phyloP scores from a whole-genome alignment of 2,797 vertebrate genomes.

The Eidolon dupreanum region DNA sequence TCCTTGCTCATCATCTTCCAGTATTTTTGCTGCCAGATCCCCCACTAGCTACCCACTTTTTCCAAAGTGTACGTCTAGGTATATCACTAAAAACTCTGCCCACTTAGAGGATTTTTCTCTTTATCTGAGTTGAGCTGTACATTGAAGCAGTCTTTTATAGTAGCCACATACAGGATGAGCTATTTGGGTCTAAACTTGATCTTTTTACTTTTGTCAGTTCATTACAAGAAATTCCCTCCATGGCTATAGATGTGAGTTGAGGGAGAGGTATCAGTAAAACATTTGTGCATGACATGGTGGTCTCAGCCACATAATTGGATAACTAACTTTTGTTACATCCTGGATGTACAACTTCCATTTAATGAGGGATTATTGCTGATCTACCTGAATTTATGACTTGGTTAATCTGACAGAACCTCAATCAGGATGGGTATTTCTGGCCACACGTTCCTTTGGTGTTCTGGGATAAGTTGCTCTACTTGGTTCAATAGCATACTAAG shows the following conservation, averaged over 20 bases:
- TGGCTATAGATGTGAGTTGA: not conserved
- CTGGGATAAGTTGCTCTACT: not conserved
- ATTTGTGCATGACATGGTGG: not conserved
- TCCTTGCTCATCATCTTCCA: not conserved
- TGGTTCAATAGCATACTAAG: not conserved
- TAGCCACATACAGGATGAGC: not conserved
- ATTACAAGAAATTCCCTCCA: not conserved
- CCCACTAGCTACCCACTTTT: not conserved
- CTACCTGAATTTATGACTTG: not conserved
- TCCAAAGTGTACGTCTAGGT: not conserved
- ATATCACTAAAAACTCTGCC: not conserved
- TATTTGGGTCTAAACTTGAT: not conserved
- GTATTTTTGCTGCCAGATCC: not conserved
- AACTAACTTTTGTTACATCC: not conserved
- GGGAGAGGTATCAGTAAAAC: not conserved
- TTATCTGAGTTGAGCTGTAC: not conserved
- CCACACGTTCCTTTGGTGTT: not conserved
- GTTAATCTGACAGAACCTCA: not conserved
- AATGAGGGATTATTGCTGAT: not conserved
- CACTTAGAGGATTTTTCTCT: not conserved
- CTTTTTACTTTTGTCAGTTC: not conserved
- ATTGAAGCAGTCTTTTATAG: not conserved
- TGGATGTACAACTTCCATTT: not conserved
- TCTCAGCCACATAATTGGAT: not conserved
- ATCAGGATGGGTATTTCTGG: not conserved